These are phyloP conservation scores for Machimus rusticus DNA, from an alignment of 2,888 invertebrate species.

Conservation along the genomic window DNA sequence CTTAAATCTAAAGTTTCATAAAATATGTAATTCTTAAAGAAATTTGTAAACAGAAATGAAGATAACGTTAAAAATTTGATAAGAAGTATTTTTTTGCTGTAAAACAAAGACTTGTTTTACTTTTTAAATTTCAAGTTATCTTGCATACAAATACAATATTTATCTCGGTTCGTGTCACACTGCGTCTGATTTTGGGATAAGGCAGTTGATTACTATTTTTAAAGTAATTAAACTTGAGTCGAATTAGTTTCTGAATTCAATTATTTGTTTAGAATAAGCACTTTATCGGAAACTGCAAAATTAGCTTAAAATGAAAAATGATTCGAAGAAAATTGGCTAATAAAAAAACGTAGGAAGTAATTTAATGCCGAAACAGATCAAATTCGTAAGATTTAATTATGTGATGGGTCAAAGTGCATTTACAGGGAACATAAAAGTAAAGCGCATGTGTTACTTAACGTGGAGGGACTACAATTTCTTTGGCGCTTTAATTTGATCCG, in stretches of 20 bases:
- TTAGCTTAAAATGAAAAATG: background rate
- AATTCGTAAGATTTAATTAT: background rate
- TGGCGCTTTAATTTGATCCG: no score
- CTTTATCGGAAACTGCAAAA: background rate
- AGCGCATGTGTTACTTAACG: background rate
- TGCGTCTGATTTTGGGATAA: background rate
- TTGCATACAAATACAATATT: background rate
- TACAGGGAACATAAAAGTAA: background rate
- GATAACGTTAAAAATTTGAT: background rate
- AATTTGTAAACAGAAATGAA: background rate
- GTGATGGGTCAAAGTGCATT: background rate
- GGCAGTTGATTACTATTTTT: background rate
- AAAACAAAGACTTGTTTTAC: background rate
- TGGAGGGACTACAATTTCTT: background rate
- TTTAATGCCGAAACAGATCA: background rate
- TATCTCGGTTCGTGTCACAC: background rate
- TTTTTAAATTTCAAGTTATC: background rate
- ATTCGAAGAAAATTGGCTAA: background rate
- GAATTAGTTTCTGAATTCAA: background rate
- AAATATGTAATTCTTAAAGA: background rate
- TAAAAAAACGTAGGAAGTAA: background rate
- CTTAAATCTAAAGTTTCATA: background rate
- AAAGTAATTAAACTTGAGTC: background rate
- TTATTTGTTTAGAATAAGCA: background rate
- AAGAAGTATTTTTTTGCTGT: background rate